Base-by-base conservation (phyloP, 2,797 vertebrate genomes). In the Labroides dimidiatus region DNA sequence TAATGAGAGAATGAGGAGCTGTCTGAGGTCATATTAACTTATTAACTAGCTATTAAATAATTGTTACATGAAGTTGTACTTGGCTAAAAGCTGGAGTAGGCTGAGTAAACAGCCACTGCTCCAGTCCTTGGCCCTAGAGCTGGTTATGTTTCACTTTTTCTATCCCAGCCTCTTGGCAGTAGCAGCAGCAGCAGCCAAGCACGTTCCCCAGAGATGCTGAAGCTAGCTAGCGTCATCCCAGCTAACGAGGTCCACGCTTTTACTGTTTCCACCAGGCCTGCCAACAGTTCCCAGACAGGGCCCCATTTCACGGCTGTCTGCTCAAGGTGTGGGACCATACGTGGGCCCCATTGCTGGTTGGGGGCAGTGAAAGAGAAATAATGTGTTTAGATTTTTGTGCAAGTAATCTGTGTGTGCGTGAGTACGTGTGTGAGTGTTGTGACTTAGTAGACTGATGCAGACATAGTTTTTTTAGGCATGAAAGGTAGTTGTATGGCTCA, bases 171-270 rank as follows among this genome's bases (percentile, higher is more conserved):
- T 73, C 20, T 43, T 64, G 64, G 78, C 82, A 85, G 88, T 62
- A 84, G 87, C 76, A 75, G 79, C 68, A 65, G 81, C 72, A 77
- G 81, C 81, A 84, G 81, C 77, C 62, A 59, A 86, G 69, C 72
- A 10, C 2, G 43, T 72, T 84, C 86, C 69, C 82, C 23, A 1
- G 74, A 68, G 78, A 87, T 42, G 30, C 41, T 15, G 6, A 37
- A 23, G 55, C 67, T 56, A 61, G 84, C 78, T 48, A 78, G 78
- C 78, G 75, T 91, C 87, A 90, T 85, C 65, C 6, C 64, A 58
- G 72, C 85, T 92, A 91, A 92, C 86, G 69, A 92, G 87, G 72
- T 84, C 81, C 85, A 87, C 73, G 60, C 88, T 86, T 88, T 77
- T 77, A 75, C 87, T 86, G 77, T 90, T 91, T 91, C 88, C 92